Percentiles rank a stretch among this genome's conserved stretches.
Conservation (phyloP, 2,797 vertebrate genomes). For the Trematomus bernacchii region DNA sequence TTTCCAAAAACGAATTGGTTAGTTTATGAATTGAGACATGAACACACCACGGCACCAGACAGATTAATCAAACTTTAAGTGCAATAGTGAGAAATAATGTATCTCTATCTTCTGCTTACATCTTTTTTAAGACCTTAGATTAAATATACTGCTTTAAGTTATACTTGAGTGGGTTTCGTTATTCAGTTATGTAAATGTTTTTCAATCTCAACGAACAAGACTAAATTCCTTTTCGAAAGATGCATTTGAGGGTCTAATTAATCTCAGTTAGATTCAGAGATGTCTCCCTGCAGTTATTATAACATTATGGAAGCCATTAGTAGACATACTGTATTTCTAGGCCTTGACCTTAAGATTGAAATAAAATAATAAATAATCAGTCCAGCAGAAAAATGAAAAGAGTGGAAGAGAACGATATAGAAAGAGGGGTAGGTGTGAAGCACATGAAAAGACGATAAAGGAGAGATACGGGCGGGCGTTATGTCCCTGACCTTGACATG, state of each 20-base stretch:
- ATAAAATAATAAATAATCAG: not conserved
- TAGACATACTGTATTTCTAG: not conserved
- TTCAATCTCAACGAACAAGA: too few relatives aligned
- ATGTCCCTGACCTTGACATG: conserved; percentile 16
- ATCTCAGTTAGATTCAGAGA: not conserved
- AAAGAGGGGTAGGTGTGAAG: not conserved
- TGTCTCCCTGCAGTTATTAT: not conserved
- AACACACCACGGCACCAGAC: too few relatives aligned
- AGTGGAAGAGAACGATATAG: not conserved
- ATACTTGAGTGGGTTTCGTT: too few relatives aligned
- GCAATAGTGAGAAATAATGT: too few relatives aligned
- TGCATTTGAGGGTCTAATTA: not conserved
- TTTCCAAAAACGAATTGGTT: too few relatives aligned
- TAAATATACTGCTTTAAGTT: too few relatives aligned
- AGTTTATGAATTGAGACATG: too few relatives aligned
- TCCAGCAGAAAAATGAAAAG: not conserved
- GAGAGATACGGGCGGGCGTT: not conserved
- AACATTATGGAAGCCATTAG: not conserved
- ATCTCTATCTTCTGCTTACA: too few relatives aligned
- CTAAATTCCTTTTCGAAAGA: too few relatives aligned
- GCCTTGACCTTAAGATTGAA: not conserved
- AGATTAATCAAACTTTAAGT: not conserved
- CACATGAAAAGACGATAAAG: not conserved
- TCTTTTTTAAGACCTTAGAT: too few relatives aligned
- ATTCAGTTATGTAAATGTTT: too few relatives aligned